Conservation (phyloP, 2,888 invertebrate species). For the Amphipyra tragopoginis region DNA sequence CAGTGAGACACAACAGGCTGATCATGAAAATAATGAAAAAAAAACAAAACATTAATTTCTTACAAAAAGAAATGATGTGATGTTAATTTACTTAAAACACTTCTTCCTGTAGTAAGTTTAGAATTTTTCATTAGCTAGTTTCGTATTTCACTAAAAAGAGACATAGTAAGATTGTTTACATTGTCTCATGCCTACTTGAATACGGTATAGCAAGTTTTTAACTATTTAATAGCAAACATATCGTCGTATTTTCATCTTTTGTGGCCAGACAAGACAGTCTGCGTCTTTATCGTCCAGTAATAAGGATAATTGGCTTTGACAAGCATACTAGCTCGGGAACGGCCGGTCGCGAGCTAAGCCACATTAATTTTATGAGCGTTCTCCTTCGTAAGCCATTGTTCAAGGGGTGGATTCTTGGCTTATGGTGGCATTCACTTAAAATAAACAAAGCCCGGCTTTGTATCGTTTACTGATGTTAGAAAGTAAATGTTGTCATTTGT, state of each 20-base stretch:
- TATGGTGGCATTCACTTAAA: conserved; percentile 49
- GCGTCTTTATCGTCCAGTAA: conserved; percentile 63
- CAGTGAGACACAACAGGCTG: too few relatives aligned
- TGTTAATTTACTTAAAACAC: too few relatives aligned
- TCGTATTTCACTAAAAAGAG: too few relatives aligned
- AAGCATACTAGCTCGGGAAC: conserved; percentile 60
- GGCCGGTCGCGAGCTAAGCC: conserved; percentile 55
- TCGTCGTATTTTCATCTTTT: conserved; percentile 34
- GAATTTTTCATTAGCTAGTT: too few relatives aligned
- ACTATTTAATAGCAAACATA: conserved; percentile 37
- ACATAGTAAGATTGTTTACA: too few relatives aligned
- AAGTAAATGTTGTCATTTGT: conserved; percentile 8
- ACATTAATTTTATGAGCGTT: conserved; percentile 70
- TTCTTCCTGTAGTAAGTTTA: too few relatives aligned
- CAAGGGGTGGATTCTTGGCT: conserved; percentile 59
- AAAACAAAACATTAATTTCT: too few relatives aligned
- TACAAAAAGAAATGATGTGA: too few relatives aligned
- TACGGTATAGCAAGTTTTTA: too few relatives aligned
- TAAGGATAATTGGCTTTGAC: conserved; percentile 68
- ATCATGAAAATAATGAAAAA: too few relatives aligned
- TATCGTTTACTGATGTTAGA: conserved; percentile 29
- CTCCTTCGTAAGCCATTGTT: conserved; percentile 59
- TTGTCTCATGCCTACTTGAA: too few relatives aligned
- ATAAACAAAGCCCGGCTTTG: conserved; percentile 40
- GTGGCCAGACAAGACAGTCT: conserved; percentile 48